These are phyloP conservation scores for Eugnorisma glareosa DNA, from an alignment of 2,888 invertebrate genomes.

Conservation along the genomic window DNA sequence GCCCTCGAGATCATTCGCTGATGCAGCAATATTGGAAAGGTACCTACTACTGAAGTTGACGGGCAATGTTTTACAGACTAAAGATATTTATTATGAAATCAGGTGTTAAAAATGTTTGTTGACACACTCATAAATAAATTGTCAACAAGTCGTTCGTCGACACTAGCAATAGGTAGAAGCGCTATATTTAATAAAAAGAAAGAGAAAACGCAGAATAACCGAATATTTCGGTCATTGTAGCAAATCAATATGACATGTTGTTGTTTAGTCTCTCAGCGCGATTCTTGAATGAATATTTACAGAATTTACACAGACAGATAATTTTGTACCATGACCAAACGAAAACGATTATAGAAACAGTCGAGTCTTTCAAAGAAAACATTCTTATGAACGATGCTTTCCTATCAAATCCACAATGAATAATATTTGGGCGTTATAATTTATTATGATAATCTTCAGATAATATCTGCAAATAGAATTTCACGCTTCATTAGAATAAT, in stretches of 20 bases:
- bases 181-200: not conserved
- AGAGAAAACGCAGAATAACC: conserved; percentile 2
- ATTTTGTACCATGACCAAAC: conserved; percentile 54
- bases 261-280: conserved; percentile 51
- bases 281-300: conserved; percentile 55
- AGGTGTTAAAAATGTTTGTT: conserved; percentile 28
- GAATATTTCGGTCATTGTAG: conserved; percentile 30
- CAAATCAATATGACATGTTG: conserved; percentile 54
- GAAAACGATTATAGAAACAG: conserved; percentile 45
- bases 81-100: conserved; percentile 27
- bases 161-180: conserved; percentile 1
- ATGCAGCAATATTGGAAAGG: conserved; percentile 13
- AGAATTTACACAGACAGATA: conserved; percentile 48
- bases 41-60: not conserved
- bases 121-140: conserved; percentile 28
- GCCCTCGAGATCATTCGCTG: conserved; percentile 7
- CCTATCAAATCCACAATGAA: conserved; percentile 19
- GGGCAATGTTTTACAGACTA: conserved; percentile 3
- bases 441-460: conserved; percentile 34
- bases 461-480: conserved; percentile 21
- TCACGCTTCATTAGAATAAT: conserved; percentile 16
- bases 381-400: conserved; percentile 40
- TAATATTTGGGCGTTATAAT: conserved; percentile 40
- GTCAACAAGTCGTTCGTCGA: conserved; percentile 34
- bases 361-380: conserved; percentile 42